A percentile compares a stretch with the other conserved stretches of the same genome.
Conservation (phyloP, 1,140 invertebrate species). For the Drosophila simulans region DNA sequence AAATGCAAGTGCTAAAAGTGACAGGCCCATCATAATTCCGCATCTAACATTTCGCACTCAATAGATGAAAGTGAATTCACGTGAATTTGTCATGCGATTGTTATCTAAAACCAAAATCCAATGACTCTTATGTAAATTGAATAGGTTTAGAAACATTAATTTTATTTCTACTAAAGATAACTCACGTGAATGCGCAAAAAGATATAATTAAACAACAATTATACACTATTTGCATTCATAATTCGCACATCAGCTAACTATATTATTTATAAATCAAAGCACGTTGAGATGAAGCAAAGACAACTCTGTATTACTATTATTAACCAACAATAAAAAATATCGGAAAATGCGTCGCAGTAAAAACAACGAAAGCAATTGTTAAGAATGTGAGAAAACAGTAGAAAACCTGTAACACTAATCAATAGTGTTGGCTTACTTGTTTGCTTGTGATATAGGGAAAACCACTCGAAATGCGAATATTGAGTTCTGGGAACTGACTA, state of each 20-base stretch:
- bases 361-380: conserved; percentile 6
- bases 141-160: background rate
- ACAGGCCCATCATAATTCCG: conserved; percentile 31
- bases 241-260: background rate
- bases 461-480: background rate
- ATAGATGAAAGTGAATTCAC: conserved; percentile 8
- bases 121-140: background rate
- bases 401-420: background rate
- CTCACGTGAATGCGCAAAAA: background rate
- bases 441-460: conserved; percentile 2
- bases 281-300: background rate
- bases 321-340: background rate
- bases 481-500: conserved; percentile 9
- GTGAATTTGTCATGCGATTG: conserved; percentile 18
- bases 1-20: conserved; percentile 31
- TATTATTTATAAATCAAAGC: background rate
- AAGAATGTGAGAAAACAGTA: background rate
- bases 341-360: conserved; percentile 14
- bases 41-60: conserved; percentile 12
- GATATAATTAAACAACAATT: background rate
- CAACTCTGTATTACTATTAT: background rate
- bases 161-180: background rate
- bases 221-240: background rate
- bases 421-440: background rate
- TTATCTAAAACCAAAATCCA: background rate